Base-by-base conservation (phyloP, 2,797 vertebrate species). In the Lepidocolaptes lacrymiger region DNA sequence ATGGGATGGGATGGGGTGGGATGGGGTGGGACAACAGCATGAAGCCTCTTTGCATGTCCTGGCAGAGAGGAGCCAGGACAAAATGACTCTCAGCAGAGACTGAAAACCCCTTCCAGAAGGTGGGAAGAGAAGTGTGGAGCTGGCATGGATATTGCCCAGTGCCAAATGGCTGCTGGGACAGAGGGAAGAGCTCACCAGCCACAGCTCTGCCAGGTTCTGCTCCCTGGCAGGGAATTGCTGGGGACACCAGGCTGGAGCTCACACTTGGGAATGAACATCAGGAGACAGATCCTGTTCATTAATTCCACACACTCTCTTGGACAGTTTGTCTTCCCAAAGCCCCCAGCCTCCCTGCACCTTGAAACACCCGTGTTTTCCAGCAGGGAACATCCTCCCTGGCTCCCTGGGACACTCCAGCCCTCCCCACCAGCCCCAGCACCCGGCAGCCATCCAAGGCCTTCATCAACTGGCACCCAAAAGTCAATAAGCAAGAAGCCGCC, bases 381-480 rank as follows among this genome's bases (percentile, higher is more conserved):
- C 8, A 1, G 55, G 61, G 66, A 12, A 2, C 44, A 1, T 17
- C 80, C 67, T n/a, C 63, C 2, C 0, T 7, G 0, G 32, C 62
- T 34, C 85, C 67, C 27, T 7, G 16, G 76, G 76, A 34, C 37
- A 0, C 52, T 15, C 21, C 1, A 13, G 43, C 67, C 75, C 56
- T 63, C 2, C 4, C 14, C 0, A 3, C 63, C 54, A 16, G 23
- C 32, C 22, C 3, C 32, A 14, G 43, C 26, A 7, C 13, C 69
- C 55, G 69, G 91, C 83, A 26, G 81, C 84, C 72, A 0, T 19
- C 71, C 79, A 63, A 49, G 36, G 73, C 21, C 94, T 93, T 93
- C 78, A 96, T 95, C 96, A 97, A 91, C 89, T 78, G 73, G 43
- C 83, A 34, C 74, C 92, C 95, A 75, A 93, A 93, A 95, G 92